These are phyloP conservation scores for Stenopsyche tienmushanensis DNA, from an alignment of 1,140 invertebrate species.

Conservation along the genomic window DNA sequence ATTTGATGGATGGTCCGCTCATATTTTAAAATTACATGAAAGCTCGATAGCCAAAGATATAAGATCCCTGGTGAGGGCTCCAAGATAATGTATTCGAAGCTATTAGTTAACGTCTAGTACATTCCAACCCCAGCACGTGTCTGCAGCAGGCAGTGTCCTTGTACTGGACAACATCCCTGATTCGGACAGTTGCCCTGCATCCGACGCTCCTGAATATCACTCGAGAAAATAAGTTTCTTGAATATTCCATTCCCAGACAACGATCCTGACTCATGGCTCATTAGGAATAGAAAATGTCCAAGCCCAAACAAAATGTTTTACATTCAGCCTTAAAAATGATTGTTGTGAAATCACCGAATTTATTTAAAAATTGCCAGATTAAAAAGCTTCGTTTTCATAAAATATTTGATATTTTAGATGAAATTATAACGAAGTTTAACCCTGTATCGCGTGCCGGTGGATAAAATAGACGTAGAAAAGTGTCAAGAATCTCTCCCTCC, in stretches of 20 bases:
- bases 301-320: neutral
- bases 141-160: slow-evolving; percentile 6
- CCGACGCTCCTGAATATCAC: slow-evolving; percentile 4
- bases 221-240: slow-evolving; percentile 1
- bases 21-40: neutral
- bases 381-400: too few relatives aligned
- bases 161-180: slow-evolving; percentile 16
- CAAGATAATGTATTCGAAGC: neutral
- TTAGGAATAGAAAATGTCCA: too few relatives aligned
- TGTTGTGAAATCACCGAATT: neutral
- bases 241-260: slow-evolving; percentile 8
- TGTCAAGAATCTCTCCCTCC: slow-evolving; percentile 13
- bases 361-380: too few relatives aligned
- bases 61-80: neutral
- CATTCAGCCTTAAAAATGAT: neutral
- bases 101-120: slow-evolving; percentile 10
- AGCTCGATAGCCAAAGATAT: neutral
- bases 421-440: too few relatives aligned
- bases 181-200: neutral
- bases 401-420: too few relatives aligned
- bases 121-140: neutral
- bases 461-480: neutral
- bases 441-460: too few relatives aligned
- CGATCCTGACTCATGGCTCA: too few relatives aligned
- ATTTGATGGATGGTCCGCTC: too few relatives aligned